Conservation (phyloP, 2,797 vertebrate species). For the Anisognathus igniventris region DNA sequence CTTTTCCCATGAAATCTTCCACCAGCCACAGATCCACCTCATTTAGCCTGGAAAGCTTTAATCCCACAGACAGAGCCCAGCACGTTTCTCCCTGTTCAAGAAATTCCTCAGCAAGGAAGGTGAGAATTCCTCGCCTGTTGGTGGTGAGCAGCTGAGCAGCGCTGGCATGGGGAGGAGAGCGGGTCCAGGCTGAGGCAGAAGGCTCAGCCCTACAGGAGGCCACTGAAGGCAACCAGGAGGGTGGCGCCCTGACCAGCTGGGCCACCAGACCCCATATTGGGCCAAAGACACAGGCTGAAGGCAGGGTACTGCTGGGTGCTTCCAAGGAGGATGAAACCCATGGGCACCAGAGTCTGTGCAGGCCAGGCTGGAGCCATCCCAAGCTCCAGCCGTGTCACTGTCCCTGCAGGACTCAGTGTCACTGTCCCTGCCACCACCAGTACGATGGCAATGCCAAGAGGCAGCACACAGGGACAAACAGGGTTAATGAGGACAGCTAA, state of each 20-base stretch:
- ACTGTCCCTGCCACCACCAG: accelerated
- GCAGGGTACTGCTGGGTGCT: neutral
- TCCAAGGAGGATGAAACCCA: accelerated
- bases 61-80: neutral
- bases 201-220: neutral
- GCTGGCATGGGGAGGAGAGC: accelerated
- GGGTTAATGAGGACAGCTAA: slow-evolving; percentile 11
- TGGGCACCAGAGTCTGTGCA: accelerated
- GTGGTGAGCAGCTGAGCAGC: neutral
- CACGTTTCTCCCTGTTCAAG: neutral
- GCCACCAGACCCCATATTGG: accelerated
- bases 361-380: neutral
- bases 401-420: accelerated
- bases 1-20: neutral
- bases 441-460: accelerated
- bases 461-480: accelerated
- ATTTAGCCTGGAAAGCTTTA: neutral
- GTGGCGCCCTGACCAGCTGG: neutral
- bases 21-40: neutral
- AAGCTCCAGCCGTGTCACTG: neutral
- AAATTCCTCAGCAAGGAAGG: neutral
- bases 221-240: neutral
- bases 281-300: neutral
- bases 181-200: neutral
- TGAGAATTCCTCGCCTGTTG: neutral